These are phyloP conservation scores for Carabus problematicus DNA, from an alignment of 2,888 invertebrate genomes.

Conservation along the genomic window DNA sequence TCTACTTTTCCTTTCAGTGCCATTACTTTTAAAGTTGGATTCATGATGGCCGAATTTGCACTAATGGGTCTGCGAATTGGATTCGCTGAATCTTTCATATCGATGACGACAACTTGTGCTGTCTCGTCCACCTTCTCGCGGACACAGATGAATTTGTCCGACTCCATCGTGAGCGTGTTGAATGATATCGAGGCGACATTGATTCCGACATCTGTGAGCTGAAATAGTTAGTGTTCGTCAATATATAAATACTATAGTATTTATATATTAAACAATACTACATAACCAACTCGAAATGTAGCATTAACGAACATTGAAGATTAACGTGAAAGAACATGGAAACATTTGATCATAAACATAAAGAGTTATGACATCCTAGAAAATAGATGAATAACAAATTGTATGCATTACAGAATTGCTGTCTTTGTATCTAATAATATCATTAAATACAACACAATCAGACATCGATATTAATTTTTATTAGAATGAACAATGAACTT, in stretches of 20 bases:
- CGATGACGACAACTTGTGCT: constrained; percentile 97
- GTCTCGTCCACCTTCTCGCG: constrained; percentile 96
- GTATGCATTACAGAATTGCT: no score
- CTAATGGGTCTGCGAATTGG: constrained; percentile 96
- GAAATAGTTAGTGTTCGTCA: no score
- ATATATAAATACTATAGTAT: no score
- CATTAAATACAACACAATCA: no score
- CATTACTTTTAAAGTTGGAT: constrained; percentile 98
- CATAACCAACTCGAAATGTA: no score
- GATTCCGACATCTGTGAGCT: constrained; percentile 98
- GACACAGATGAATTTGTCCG: constrained; percentile 99
- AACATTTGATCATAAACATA: no score
- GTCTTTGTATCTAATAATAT: no score
- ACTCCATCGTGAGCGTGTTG: constrained; percentile 99
- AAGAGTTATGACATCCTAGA: no score
- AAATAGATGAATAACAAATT: no score
- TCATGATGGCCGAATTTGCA: constrained; percentile 99
- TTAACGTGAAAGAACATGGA: no score
- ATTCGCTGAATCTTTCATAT: constrained; percentile 94
- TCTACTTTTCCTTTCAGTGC: constrained; percentile 89
- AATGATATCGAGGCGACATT: constrained; percentile 96
- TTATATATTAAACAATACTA: constrained; percentile 43
- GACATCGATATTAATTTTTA: no score
- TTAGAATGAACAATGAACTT: no score
- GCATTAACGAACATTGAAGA: constrained; percentile 2